Percentiles rank a stretch among this genome's conserved stretches.
phyloP scores from a whole-genome alignment of 2,797 vertebrate species.

The Urophycis tenuis region DNA sequence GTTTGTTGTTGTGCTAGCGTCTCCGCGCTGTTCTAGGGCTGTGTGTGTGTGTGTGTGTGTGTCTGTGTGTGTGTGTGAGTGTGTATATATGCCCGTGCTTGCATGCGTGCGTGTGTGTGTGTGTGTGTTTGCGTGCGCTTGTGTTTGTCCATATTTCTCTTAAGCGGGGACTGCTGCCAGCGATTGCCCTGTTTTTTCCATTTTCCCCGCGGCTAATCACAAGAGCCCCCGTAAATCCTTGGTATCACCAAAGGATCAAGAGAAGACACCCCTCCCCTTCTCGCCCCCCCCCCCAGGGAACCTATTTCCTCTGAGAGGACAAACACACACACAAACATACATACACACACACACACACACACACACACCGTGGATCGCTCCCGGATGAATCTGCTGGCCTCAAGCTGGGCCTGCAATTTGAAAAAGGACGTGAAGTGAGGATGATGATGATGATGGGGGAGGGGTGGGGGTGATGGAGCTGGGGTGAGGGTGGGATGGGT shows the following conservation, averaged over 20 bases:
- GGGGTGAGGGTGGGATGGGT: not conserved
- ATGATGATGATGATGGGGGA: not conserved
- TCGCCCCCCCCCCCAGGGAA: constrained; percentile 59
- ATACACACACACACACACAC: constrained; percentile 50
- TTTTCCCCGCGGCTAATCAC: constrained; percentile 71
- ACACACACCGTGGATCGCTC: constrained; percentile 40
- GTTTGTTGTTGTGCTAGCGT: not conserved
- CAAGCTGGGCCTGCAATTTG: constrained; percentile 37
- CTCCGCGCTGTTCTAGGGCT: not conserved
- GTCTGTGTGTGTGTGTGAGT: not conserved
- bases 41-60: not conserved
- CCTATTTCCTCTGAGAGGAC: constrained; percentile 63
- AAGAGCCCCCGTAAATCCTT: constrained; percentile 67
- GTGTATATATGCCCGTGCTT: not conserved
- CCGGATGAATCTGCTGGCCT: constrained; percentile 62
- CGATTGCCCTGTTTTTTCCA: constrained; percentile 65
- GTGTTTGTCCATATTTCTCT: constrained; percentile 54
- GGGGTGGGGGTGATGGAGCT: not conserved
- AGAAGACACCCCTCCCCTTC: constrained; percentile 16
- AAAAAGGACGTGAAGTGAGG: not conserved
- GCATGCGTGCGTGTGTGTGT: not conserved
- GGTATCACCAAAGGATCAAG: constrained; percentile 67
- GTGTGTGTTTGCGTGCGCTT: constrained; percentile 16
- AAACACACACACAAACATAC: not conserved
- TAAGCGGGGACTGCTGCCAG: constrained; percentile 60